Conservation (phyloP, 2,113 vertebrate species). For the Mohoua ochrocephala region DNA sequence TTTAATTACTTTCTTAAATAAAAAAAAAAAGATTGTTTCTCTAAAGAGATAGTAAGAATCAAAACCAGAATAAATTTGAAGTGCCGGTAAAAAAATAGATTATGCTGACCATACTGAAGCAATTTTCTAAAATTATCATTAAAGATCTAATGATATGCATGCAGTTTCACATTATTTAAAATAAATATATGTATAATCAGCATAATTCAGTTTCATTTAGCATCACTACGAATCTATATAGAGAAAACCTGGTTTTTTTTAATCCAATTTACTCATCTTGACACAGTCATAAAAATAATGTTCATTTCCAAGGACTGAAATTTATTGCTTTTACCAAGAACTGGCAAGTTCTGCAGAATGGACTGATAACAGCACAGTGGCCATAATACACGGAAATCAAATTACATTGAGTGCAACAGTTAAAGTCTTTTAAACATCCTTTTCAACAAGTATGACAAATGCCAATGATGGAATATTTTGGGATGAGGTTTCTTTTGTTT, state of each 20-base stretch:
- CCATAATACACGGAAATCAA: not conserved
- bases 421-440: not conserved
- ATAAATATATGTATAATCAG: not conserved
- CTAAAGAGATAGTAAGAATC: not conserved
- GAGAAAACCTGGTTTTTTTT: not conserved
- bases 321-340: not conserved
- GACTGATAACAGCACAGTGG: not conserved
- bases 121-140: slow-evolving; percentile 1
- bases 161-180: not conserved
- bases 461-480: not conserved
- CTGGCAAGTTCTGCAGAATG: not conserved
- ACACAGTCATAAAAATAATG: not conserved
- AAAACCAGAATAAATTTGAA: not conserved
- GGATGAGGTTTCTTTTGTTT: not conserved
- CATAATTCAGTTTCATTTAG: not conserved
- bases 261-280: not conserved
- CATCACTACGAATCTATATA: not conserved
- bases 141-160: not conserved
- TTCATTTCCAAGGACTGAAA: not conserved
- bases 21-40: not conserved
- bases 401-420: not conserved
- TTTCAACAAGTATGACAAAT: not conserved
- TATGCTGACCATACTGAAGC: slow-evolving; percentile 13
- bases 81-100: not conserved
- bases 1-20: slow-evolving; percentile 10